Evolutionary conservation across 2,113 vertebrate genomes (phyloP).

Genomic region (Tragelaphus buxtoni): DNA sequence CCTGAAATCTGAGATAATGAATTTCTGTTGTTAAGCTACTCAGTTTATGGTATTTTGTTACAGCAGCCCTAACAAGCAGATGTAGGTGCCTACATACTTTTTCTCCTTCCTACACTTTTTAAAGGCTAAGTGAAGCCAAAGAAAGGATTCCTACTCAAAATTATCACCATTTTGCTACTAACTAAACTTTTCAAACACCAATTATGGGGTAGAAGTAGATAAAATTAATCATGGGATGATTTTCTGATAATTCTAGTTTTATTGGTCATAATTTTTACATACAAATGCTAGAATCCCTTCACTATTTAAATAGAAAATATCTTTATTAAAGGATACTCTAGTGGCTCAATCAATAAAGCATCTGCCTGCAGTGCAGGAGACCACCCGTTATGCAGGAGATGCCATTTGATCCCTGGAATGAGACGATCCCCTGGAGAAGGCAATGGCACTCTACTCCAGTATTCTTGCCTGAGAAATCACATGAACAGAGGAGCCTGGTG

Average conservation of each 20-base stretch:
- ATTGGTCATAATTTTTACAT: background rate
- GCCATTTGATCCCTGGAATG: rapidly evolving
- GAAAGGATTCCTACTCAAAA: background rate
- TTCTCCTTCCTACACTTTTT: background rate
- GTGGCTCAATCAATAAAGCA: background rate
- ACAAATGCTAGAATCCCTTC: background rate
- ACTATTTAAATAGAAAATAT: background rate
- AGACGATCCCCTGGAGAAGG: background rate
- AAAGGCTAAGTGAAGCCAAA: background rate
- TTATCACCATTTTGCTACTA: background rate
- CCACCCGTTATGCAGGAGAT: background rate
- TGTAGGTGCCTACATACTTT: background rate
- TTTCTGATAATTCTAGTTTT: background rate
- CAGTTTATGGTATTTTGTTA: background rate
- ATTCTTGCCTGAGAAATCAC: background rate
- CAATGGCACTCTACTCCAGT: background rate
- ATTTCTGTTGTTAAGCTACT: background rate
- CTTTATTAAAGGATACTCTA: background rate
- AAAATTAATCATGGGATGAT: background rate
- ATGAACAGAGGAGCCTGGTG: background rate
- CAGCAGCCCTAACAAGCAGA: background rate
- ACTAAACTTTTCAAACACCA: background rate
- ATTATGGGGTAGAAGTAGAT: background rate
- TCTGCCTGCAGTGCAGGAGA: background rate
- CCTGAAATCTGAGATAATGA: background rate